Evolutionary conservation across 2,113 vertebrate species (phyloP).

Genomic region (Anolis carolinensis): DNA sequence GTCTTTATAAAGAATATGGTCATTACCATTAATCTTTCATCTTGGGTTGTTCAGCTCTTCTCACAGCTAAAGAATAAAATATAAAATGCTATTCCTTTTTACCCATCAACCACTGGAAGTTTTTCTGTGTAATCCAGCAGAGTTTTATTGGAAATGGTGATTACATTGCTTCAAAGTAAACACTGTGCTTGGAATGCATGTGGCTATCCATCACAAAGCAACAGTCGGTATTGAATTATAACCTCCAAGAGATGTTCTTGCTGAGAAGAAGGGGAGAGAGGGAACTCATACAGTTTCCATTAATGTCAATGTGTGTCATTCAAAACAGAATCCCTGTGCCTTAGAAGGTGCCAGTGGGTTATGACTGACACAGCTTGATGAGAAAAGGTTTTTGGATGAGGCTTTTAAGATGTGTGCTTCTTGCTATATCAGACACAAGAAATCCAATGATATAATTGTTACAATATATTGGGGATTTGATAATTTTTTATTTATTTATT

Average conservation of each 20-base stretch:
- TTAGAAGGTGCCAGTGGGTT: fast-evolving
- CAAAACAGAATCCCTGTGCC: neutral
- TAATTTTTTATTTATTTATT: no score
- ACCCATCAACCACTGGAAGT: fast-evolving
- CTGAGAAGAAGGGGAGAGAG: neutral
- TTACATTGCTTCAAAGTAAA: neutral
- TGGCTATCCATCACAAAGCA: neutral
- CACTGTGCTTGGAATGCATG: neutral
- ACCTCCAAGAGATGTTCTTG: neutral
- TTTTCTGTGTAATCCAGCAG: fast-evolving
- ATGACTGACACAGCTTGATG: neutral
- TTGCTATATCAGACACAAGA: neutral
- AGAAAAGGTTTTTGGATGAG: fast-evolving
- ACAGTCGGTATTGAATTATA: neutral
- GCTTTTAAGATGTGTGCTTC: neutral
- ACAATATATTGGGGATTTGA: neutral
- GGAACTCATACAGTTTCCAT: neutral
- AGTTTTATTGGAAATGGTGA: neutral
- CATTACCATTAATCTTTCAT: neutral
- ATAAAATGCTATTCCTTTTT: fast-evolving
- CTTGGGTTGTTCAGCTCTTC: neutral
- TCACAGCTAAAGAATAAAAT: neutral
- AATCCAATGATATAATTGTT: neutral
- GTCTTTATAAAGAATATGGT: neutral
- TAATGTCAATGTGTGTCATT: no score